Conservation (phyloP, 2,113 vertebrate genomes). For the Tragulus kanchil region DNA sequence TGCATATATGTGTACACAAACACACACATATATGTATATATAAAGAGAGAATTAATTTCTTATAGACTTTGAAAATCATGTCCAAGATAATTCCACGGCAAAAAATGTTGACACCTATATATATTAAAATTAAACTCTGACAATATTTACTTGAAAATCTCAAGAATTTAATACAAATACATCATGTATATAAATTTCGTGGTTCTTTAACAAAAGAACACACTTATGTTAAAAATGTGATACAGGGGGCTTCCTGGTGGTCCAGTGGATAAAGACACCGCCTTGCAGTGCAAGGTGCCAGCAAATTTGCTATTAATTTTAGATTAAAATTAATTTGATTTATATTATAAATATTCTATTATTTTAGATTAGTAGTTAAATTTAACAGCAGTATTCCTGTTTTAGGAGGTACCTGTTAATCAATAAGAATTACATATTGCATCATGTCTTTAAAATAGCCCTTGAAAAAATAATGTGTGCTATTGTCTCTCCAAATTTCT, state of each 20-base stretch:
- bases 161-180: conserved; percentile 13
- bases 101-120: neutral
- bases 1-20: neutral
- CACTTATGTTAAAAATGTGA: neutral
- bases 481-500: neutral
- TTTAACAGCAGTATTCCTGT: too few relatives aligned
- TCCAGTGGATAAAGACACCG: too few relatives aligned
- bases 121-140: neutral
- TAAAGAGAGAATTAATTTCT: neutral
- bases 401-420: neutral
- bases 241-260: neutral
- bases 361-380: too few relatives aligned
- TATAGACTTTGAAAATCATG: conserved; percentile 7
- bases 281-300: too few relatives aligned
- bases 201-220: neutral
- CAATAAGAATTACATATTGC: neutral
- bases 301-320: too few relatives aligned
- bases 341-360: too few relatives aligned
- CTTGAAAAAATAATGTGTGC: neutral
- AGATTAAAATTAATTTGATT: too few relatives aligned
- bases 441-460: neutral
- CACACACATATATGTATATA: neutral
- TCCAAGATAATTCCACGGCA: neutral
- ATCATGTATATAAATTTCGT: neutral
- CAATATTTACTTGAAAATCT: conserved; percentile 7